Evolutionary conservation across 2,113 vertebrate genomes (phyloP), one percentile per base, ranked within the genome.

Genomic region (Gymnocephalus cernua): DNA sequence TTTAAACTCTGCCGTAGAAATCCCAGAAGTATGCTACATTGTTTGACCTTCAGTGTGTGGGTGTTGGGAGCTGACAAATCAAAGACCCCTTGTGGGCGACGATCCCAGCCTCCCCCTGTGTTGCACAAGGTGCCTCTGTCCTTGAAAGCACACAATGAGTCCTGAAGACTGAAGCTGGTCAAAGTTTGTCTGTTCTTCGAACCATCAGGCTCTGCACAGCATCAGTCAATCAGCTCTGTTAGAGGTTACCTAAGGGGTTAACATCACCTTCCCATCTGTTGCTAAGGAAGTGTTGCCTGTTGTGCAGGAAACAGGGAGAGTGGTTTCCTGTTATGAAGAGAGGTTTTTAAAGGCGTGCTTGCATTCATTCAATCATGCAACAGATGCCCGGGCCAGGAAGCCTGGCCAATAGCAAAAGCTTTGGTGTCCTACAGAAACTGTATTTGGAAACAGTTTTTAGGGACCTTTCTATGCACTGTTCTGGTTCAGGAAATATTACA

Each of bases 271-370:
- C 96, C 95, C 95, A 95, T 70, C 51, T 93, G 97, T 98, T 97
- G 97, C 97, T 97, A 96, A 92, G 95, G 97, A 96, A 97, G 97
- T 93, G 82, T 94, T 96, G 97, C 96, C 96, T 97, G 96, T 96
- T 96, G 95, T 95, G 95, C 97, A 98, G 98, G 97, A 99, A 98
- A 96, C 96, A 94, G 95, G 93, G 96, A 97, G 96, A 96, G 94
- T 95, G 90, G 95, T 96, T 98, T 99, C 97, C 97, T 99, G 97
- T 99, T 99, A 97, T 99, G 97, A 96, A 97, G 95, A 95, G 96
- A 95, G 94, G 91, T 94, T 95, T 95, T 94, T 95, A 92, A 95
- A 97, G 96, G 93, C 91, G 94, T 94, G 89, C 91, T 94, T 94
- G 89, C 94, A 97, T 97, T 97, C 96, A 96, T 97, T 96, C 96